Percentiles rank a stretch among this genome's conserved stretches.
phyloP scores from a whole-genome alignment of 1,140 invertebrate genomes.

The Achroia grisella region DNA sequence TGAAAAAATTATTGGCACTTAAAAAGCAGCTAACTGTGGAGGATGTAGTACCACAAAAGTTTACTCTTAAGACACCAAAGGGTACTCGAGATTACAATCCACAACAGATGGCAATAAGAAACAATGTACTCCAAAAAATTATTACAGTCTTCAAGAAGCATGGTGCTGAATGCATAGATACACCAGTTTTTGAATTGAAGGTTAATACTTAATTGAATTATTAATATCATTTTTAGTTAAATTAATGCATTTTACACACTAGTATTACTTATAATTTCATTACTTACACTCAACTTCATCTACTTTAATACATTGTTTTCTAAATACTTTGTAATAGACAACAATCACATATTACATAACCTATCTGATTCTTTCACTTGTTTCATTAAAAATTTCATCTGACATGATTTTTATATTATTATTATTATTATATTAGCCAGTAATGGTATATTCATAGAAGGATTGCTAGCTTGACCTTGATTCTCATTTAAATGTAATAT shows the following conservation, averaged over 20 bases:
- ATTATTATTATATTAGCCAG: too few species aligned
- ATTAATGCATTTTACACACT: neutral
- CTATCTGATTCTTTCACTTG: too few species aligned
- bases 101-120: constrained; percentile 93
- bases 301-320: too few species aligned
- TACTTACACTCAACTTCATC: too few species aligned
- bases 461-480: too few species aligned
- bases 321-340: too few species aligned
- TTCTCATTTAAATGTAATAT: too few species aligned
- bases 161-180: constrained; percentile 99
- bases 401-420: too few species aligned
- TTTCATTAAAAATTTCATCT: too few species aligned
- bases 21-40: constrained; percentile 81
- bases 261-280: too few species aligned
- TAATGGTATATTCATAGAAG: too few species aligned
- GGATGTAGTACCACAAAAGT: constrained; percentile 79
- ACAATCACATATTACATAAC: too few species aligned
- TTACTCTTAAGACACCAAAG: constrained; percentile 93
- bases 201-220: constrained; percentile 66
- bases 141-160: constrained; percentile 95
- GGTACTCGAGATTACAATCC: constrained; percentile 97
- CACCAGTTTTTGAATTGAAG: constrained; percentile 98
- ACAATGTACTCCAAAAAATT: constrained; percentile 93
- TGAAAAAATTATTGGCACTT: constrained; percentile 84
- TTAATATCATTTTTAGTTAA: constrained; percentile 3